These are phyloP conservation scores for Pycnomerus fuliginosus DNA, from an alignment of 2,888 invertebrate genomes.

Conservation along the genomic window DNA sequence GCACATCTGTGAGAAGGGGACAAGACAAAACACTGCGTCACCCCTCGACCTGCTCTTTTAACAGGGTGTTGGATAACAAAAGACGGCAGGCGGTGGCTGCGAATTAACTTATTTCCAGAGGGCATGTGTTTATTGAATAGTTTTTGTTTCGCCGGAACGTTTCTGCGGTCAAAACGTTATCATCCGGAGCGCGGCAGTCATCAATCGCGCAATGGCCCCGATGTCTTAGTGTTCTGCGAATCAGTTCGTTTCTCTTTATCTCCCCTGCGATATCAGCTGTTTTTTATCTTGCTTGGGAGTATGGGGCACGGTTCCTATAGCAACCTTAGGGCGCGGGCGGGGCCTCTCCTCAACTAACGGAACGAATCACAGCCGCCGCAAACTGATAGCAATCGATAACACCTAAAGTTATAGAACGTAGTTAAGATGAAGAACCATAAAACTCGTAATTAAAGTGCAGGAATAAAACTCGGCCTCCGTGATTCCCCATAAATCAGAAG, in stretches of 20 bases:
- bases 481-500: constrained; percentile 23
- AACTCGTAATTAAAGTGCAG: too few species aligned
- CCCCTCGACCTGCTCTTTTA: too few species aligned
- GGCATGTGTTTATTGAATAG: too few species aligned
- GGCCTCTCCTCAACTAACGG: constrained; percentile 45
- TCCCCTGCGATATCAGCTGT: constrained; percentile 24
- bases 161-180: too few species aligned
- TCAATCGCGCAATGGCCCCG: constrained; percentile 37
- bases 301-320: constrained; percentile 47
- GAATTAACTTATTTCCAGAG: too few species aligned
- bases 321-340: constrained; percentile 51
- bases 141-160: too few species aligned
- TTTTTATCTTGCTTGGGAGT: constrained; percentile 34
- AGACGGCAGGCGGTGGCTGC: too few species aligned
- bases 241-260: constrained; percentile 36
- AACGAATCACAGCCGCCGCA: constrained; percentile 54
- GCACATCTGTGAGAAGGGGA: constrained; percentile 35
- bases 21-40: constrained; percentile 39
- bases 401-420: constrained; percentile 22
- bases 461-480: too few species aligned
- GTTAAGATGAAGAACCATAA: constrained; percentile 15
- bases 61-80: too few species aligned
- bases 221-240: constrained; percentile 34
- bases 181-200: too few species aligned
- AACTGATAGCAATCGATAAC: constrained; percentile 55